A percentile compares a stretch with the other conserved stretches of the same genome.
phyloP scores from a whole-genome alignment of 2,113 vertebrate genomes.

The Hydrochoerus hydrochaeris region DNA sequence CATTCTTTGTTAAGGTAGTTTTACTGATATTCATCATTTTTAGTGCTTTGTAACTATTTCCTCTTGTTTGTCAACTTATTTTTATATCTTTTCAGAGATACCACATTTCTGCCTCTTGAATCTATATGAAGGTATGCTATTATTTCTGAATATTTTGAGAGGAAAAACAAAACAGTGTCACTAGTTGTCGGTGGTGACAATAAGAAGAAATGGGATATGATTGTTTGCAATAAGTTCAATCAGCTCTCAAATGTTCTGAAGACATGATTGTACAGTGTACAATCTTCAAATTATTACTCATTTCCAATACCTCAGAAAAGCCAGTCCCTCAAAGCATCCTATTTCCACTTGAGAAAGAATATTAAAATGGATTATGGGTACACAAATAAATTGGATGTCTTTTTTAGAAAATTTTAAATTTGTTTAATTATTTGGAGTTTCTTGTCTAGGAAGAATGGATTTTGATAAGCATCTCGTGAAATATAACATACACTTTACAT shows the following conservation, averaged over 20 bases:
- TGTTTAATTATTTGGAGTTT: neutral
- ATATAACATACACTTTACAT: neutral
- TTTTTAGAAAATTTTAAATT: neutral
- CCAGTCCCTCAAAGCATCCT: neutral
- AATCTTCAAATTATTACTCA: neutral
- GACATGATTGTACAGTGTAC: neutral
- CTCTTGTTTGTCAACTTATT: neutral
- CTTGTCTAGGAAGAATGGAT: neutral
- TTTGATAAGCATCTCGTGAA: neutral
- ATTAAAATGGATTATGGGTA: neutral
- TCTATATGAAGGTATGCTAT: slow-evolving; percentile 6
- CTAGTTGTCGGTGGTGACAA: neutral
- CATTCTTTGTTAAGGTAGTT: neutral
- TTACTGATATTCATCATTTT: neutral
- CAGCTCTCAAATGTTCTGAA: neutral
- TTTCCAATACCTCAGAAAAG: neutral
- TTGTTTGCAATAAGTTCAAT: neutral
- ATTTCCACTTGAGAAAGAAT: neutral
- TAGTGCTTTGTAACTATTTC: neutral
- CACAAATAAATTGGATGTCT: neutral
- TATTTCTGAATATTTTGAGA: neutral
- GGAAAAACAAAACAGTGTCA: neutral
- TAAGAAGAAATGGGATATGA: neutral
- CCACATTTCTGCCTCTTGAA: neutral
- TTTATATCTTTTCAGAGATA: neutral